A percentile compares a stretch with the other conserved stretches of the same genome.
Conservation (phyloP, 2,888 invertebrate species). For the Lumbricus terrestris region DNA sequence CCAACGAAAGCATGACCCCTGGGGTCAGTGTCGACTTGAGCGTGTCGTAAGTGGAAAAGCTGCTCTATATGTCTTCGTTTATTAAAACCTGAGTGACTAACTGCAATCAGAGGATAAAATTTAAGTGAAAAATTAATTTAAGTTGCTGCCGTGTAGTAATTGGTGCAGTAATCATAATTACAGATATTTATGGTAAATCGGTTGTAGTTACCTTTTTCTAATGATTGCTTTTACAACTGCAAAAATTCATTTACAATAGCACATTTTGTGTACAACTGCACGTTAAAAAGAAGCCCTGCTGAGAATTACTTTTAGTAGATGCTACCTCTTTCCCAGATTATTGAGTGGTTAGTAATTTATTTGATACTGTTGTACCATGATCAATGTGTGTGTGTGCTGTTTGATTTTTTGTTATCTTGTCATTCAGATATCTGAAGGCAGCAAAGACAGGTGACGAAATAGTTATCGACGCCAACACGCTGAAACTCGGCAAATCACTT, state of each 20-base stretch:
- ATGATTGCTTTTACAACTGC: no score
- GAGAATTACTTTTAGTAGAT: background rate
- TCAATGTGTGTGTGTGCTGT: background rate
- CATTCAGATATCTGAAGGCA: conserved; percentile 73
- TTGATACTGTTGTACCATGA: conserved; percentile 39
- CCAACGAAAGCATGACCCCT: conserved; percentile 64
- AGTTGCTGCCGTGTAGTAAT: no score
- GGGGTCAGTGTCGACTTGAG: conserved; percentile 82
- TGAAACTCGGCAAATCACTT: conserved; percentile 74
- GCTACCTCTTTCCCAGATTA: background rate
- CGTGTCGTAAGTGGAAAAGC: conserved; percentile 68
- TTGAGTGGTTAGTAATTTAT: conserved; percentile 24
- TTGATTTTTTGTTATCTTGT: background rate
- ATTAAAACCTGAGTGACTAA: no score
- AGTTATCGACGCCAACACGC: conserved; percentile 74
- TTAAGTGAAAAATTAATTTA: no score
- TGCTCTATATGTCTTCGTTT: background rate
- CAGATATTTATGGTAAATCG: no score
- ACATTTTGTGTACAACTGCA: no score
- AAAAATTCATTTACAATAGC: no score
- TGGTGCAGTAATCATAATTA: no score
- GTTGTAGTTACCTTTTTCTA: no score
- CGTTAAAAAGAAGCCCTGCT: no score
- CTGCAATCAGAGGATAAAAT: no score
- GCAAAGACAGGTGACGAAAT: conserved; percentile 78